Conservation (phyloP, 2,113 vertebrate species). For the Cebus imitator region DNA sequence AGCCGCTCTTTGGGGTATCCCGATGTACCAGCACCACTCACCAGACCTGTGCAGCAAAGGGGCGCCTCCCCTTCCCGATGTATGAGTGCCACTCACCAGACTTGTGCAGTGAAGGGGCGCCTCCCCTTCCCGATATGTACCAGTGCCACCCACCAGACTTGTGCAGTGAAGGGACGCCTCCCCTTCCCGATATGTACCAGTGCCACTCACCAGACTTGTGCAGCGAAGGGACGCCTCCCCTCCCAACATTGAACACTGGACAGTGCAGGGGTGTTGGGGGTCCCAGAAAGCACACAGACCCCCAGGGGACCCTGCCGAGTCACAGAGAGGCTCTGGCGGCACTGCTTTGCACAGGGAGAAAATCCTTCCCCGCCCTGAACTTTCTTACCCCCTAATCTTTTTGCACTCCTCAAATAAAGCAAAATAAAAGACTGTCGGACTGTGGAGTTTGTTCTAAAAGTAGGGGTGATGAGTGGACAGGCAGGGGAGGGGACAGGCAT, state of each 20-base stretch:
- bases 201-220: constrained; percentile 26
- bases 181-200: background rate
- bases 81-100: too few species aligned
- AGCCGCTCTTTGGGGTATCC: background rate
- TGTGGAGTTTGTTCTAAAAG: constrained; percentile 25
- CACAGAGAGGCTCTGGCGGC: background rate
- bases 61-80: background rate
- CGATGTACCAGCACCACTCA: constrained; percentile 34
- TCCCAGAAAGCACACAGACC: background rate
- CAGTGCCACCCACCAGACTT: constrained; percentile 39
- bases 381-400: background rate
- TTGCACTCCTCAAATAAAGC: constrained; percentile 43
- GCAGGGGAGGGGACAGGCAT: accelerated
- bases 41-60: background rate
- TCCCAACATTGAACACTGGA: background rate
- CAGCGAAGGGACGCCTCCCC: background rate
- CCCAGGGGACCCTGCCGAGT: background rate
- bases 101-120: too few species aligned
- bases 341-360: background rate
- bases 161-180: background rate
- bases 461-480: too few species aligned
- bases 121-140: background rate
- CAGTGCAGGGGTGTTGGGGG: background rate
- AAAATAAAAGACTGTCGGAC: constrained; percentile 2
- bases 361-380: background rate